Percentiles rank a stretch among this genome's conserved stretches.
Conservation (phyloP, 2,797 vertebrate species). For the Pelodytes ibericus region DNA sequence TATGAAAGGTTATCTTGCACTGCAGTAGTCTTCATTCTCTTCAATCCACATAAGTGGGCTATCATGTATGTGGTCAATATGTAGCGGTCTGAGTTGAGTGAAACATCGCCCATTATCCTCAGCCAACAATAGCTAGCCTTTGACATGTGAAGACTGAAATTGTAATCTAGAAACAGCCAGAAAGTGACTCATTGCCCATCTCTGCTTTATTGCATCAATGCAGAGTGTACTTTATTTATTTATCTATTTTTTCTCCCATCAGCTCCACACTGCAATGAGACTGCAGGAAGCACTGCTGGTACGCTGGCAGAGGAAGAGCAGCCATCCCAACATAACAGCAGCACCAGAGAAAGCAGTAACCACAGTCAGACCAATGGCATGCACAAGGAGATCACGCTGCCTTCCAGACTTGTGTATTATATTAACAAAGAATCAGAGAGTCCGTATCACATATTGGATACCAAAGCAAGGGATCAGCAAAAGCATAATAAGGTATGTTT, state of each 20-base stretch:
- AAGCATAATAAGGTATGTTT: constrained; percentile 83
- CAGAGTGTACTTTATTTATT: constrained; percentile 10
- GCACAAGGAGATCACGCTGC: constrained; percentile 86
- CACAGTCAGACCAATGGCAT: constrained; percentile 75
- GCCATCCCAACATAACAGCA: constrained; percentile 69
- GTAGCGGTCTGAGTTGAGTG: no score
- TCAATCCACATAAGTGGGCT: no score
- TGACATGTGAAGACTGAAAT: no score
- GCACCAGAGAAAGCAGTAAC: constrained; percentile 65
- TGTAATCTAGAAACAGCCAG: no score
- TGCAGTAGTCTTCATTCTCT: no score
- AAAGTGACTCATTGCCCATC: no score
- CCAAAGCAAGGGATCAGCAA: constrained; percentile 84
- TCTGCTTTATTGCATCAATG: not conserved
- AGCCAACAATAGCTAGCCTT: no score
- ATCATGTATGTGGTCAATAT: no score
- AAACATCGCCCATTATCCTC: no score
- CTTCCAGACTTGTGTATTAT: constrained; percentile 94
- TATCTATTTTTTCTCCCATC: constrained; percentile 29
- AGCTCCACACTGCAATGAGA: constrained; percentile 77
- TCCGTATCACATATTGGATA: constrained; percentile 92
- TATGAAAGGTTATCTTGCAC: no score
- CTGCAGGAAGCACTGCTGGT: constrained; percentile 63
- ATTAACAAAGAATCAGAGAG: constrained; percentile 92
- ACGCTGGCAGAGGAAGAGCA: constrained; percentile 65